Base-by-base conservation (phyloP, 2,888 invertebrate genomes). In the Drosophila birchii region DNA sequence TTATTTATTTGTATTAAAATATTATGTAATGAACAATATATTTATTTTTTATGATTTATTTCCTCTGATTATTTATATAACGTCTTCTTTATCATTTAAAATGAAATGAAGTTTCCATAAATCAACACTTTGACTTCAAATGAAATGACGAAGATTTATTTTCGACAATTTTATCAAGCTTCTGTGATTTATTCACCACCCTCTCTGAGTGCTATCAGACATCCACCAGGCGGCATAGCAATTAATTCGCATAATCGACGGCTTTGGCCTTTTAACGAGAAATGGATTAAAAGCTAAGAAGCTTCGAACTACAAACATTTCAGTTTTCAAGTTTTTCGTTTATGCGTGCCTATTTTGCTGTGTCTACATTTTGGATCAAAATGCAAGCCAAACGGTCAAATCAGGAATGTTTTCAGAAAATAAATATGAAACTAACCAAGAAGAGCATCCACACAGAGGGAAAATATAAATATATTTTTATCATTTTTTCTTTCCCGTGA, bases 381-480 rank as follows among this genome's bases (percentile, higher is more conserved):
- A 58, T 72, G 60, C 86, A 82, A 79, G 70, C 51, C 60, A 75
- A 85, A 82, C 69, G 68, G 78, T 78, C 56, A 72, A 64, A 47
- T n/a, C 29, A 43, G 23, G 7, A 41, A 20, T 60, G 9, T 59
- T 26, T 53, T 16, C 4, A 36, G 20, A 6, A 57, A 32, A 66
- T 67, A 70, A 59, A 70, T 70, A 56, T 36, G 29, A 29, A 29
- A 47, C n/a, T 9, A 11, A 49, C 20, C 23, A 16, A n/a, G 12
- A 68, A 39, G 5, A 57, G 14, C 16, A 12, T 34, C 11, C 5
- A 7, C 54, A 59, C 20, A 16, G n/a, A 14, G 14, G 32, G 38
- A 29, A 54, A 36, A 11, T 34, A 26, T 26, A 2, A 11, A 34
- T 34, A 32, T 32, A n/a, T 32, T 32, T 32, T 44, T 44, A 18